These are phyloP conservation scores for Erebia aethiops DNA, from an alignment of 2,888 invertebrate species.

Conservation along the genomic window DNA sequence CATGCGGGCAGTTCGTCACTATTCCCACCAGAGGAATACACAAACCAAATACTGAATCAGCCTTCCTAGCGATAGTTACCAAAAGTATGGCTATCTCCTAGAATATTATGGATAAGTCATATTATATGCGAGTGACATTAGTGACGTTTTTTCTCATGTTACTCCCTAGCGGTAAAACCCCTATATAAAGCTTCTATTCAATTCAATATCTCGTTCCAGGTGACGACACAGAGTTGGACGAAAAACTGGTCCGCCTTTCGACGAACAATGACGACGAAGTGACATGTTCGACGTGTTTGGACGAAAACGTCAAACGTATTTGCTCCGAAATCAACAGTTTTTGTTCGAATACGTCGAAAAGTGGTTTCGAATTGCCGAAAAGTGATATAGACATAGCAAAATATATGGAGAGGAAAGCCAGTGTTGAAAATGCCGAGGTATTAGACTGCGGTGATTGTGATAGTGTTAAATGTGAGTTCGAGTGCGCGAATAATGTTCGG, in stretches of 20 bases:
- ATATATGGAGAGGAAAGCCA: conserved; percentile 49
- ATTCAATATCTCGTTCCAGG: conserved; percentile 57
- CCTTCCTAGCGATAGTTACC: too few relatives aligned
- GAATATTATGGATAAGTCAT: too few relatives aligned
- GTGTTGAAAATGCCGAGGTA: conserved; percentile 42
- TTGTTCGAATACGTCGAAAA: conserved; percentile 50
- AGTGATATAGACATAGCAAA: conserved; percentile 49
- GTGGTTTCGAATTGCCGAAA: conserved; percentile 35
- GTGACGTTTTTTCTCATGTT: too few relatives aligned
- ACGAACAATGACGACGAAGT: conserved; percentile 67
- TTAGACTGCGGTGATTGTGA: conserved; percentile 52
- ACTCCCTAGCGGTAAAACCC: too few relatives aligned
- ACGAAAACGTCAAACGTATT: conserved; percentile 65
- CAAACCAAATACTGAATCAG: too few relatives aligned
- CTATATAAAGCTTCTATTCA: too few relatives aligned
- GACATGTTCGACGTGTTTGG: conserved; percentile 48
- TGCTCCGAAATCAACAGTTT: conserved; percentile 69
- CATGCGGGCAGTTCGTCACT: too few relatives aligned
- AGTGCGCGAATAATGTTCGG: conserved; percentile 61
- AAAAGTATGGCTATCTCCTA: too few relatives aligned
- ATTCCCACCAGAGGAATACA: too few relatives aligned
- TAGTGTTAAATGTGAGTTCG: conserved; percentile 53
- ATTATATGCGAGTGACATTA: too few relatives aligned
- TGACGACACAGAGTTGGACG: conserved; percentile 51
- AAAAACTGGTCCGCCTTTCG: conserved; percentile 65